Conservation (phyloP, 2,888 invertebrate species). For the Brachyptera putata region DNA sequence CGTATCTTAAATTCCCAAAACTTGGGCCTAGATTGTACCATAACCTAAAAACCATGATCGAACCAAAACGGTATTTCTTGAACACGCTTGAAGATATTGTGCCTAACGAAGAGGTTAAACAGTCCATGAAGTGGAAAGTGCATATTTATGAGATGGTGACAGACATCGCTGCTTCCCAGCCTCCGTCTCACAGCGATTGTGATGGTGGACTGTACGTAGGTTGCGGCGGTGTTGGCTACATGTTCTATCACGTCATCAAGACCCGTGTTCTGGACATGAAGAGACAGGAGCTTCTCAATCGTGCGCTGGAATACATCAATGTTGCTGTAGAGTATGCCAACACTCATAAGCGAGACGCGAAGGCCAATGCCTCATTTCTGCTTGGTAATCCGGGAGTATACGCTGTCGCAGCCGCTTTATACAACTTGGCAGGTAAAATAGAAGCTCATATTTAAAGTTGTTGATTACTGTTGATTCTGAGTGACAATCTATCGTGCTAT, state of each 20-base stretch:
- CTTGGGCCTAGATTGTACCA: too few species aligned
- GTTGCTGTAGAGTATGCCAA: constrained; percentile 55
- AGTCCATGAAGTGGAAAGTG: not conserved
- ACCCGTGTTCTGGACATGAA: constrained; percentile 49
- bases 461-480: too few species aligned
- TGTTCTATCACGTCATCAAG: constrained; percentile 66
- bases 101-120: not conserved
- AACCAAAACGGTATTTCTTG: constrained; percentile 27
- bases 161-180: constrained; percentile 36
- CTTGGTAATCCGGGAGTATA: constrained; percentile 76
- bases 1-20: too few species aligned
- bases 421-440: constrained; percentile 50
- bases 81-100: constrained; percentile 23
- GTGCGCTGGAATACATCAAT: constrained; percentile 58
- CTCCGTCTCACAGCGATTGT: constrained; percentile 41
- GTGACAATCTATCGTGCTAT: too few species aligned
- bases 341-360: constrained; percentile 45
- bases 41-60: too few species aligned
- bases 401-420: constrained; percentile 64
- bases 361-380: constrained; percentile 66
- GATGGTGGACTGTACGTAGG: constrained; percentile 68
- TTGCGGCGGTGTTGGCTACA: constrained; percentile 66
- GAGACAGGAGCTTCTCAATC: constrained; percentile 51
- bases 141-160: constrained; percentile 19
- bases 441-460: too few species aligned